Percentiles rank a stretch among this genome's conserved stretches.
These are phyloP conservation scores for Eledona agricola DNA, from an alignment of 2,888 invertebrate genomes.

Conservation along the genomic window DNA sequence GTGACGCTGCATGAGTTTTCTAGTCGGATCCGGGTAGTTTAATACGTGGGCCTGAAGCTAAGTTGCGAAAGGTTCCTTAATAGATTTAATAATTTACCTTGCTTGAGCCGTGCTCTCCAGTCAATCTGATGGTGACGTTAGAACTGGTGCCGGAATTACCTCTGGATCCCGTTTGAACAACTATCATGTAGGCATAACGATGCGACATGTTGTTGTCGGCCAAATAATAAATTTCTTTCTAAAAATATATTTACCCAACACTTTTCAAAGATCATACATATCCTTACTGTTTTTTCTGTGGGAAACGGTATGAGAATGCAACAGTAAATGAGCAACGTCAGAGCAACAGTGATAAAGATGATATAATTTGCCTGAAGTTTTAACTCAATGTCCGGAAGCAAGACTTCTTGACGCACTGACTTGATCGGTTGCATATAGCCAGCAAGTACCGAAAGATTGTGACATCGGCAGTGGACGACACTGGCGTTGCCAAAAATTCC, in stretches of 20 bases:
- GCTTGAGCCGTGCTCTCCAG: slow-evolving; percentile 34
- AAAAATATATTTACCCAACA: slow-evolving; percentile 2
- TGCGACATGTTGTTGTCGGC: slow-evolving; percentile 3
- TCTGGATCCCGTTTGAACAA: slow-evolving; percentile 44
- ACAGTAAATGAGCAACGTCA: slow-evolving; percentile 41
- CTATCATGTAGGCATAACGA: slow-evolving; percentile 42
- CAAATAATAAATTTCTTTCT: slow-evolving; percentile 12
- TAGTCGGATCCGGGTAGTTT: slow-evolving; percentile 52
- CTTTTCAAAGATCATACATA: background rate
- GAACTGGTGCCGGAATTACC: slow-evolving; percentile 47
- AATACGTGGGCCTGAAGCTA: slow-evolving; percentile 48
- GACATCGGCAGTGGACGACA: slow-evolving; percentile 42
- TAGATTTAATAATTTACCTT: slow-evolving; percentile 3
- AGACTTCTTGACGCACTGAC: slow-evolving; percentile 36
- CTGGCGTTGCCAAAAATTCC: background rate
- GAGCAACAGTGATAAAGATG: slow-evolving; percentile 38
- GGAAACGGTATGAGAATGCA: slow-evolving; percentile 17
- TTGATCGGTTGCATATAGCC: slow-evolving; percentile 38
- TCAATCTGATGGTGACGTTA: slow-evolving; percentile 44
- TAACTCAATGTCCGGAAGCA: slow-evolving; percentile 35
- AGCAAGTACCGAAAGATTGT: slow-evolving; percentile 38
- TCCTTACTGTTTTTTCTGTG: slow-evolving; percentile 3
- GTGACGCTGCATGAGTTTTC: slow-evolving; percentile 44
- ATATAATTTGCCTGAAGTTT: slow-evolving; percentile 40
- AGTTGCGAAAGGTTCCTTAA: background rate